Conservation (phyloP, 2,888 invertebrate species). For the Lobophora halterata region DNA sequence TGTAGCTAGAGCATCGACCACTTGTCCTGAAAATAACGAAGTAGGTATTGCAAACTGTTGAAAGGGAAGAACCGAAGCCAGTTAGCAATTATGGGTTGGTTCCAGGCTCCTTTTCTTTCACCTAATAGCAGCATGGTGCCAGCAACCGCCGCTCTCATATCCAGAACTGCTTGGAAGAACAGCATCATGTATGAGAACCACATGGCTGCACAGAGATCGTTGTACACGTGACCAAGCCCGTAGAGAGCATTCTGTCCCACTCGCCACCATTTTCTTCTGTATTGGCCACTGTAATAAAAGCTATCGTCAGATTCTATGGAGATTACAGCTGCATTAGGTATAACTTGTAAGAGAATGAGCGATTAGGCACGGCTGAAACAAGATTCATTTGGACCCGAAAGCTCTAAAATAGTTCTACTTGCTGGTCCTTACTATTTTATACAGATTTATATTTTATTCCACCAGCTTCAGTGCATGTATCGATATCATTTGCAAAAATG, state of each 20-base stretch:
- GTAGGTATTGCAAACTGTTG: background rate
- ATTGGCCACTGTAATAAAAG: constrained; percentile 50
- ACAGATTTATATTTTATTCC: too few relatives aligned
- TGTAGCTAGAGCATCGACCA: constrained; percentile 93
- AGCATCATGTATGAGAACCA: constrained; percentile 97
- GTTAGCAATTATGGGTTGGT: too few relatives aligned
- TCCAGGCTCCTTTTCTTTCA: constrained; percentile 32
- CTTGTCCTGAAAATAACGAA: constrained; percentile 80
- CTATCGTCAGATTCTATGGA: too few relatives aligned
- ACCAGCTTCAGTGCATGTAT: too few relatives aligned
- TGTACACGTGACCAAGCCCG: constrained; percentile 93
- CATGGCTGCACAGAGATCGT: constrained; percentile 97
- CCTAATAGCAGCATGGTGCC: constrained; percentile 87
- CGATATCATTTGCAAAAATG: too few relatives aligned
- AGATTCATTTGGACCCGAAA: too few relatives aligned
- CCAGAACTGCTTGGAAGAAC: constrained; percentile 85
- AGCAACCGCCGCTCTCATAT: constrained; percentile 79
- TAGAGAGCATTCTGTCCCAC: constrained; percentile 75
- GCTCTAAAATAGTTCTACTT: too few relatives aligned
- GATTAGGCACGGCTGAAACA: too few relatives aligned
- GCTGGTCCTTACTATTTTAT: too few relatives aligned
- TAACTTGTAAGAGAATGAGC: too few relatives aligned
- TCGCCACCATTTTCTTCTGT: constrained; percentile 57
- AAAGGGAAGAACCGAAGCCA: too few relatives aligned
- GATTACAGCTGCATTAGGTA: too few relatives aligned